Base-by-base conservation (phyloP, 2,113 vertebrate genomes). In the Brachypodius melanocephalos region DNA sequence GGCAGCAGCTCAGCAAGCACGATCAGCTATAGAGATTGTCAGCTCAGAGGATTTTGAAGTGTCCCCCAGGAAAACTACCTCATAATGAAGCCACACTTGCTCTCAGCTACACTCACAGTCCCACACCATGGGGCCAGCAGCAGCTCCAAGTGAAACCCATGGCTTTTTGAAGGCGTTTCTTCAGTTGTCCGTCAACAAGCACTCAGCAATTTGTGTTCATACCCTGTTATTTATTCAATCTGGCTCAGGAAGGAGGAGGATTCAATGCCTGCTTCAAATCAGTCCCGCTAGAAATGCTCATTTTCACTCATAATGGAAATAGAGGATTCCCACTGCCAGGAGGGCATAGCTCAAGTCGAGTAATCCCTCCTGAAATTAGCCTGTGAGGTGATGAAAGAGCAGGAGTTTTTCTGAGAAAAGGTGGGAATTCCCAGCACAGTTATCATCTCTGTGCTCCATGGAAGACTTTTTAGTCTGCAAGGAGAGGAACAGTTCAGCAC, bases 121-220 rank as follows among this genome's bases (percentile, higher is more conserved):
- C 89, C 59, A 67, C 83, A 89, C 77, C 45, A 34, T 48, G 57
- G 85, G 78, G 55, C 51, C 82, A 91, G 69, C 75, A 87, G 65
- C 68, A 93, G 66, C 67, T 66, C 24, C 83, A 84, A 87, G 26
- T 5, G 1, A 96, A 94, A 91, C 17, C 43, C 20, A 12, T 12
- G n/a, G 79, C 45, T 95, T 83, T 91, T 79, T 61, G 88, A 96
- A 95, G 58, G 52, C 16, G 11, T 78, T 72, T 89, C 29, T 91
- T 78, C 43, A 17, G 55, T 55, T 96, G 95, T 69, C 73, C 96
- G 96, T 96, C 93, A 83, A 89, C 86, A 92, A 91, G 66, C 21
- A 1, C 81, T 94, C 79, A 94, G 88, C 19, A 66, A 86, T 96
- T 97, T 87, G 80, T 90, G 89, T 79, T 95, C 95, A 63, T 76